These are phyloP conservation scores for Tympanuchus pallidicinctus DNA, from an alignment of 2,113 vertebrate species.

Conservation along the genomic window DNA sequence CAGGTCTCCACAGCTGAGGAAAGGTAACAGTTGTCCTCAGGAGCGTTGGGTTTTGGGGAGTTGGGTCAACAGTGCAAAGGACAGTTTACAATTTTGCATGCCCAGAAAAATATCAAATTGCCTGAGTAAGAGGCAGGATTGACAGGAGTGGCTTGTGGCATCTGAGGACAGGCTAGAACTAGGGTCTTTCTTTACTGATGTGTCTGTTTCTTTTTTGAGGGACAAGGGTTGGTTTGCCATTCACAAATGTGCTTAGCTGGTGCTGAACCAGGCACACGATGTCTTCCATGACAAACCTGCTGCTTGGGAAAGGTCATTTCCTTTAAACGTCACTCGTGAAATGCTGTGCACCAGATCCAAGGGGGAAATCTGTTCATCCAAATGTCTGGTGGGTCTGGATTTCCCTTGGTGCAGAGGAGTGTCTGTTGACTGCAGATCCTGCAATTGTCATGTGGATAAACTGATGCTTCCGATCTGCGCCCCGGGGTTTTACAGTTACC, in stretches of 20 bases:
- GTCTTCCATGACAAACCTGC: background rate
- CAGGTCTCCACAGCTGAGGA: background rate
- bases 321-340: background rate
- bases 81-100: background rate
- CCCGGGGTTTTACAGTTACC: background rate
- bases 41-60: background rate
- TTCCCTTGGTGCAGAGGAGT: background rate
- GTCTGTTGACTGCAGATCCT: background rate
- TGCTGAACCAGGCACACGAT: background rate
- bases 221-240: background rate
- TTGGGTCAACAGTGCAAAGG: background rate
- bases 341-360: background rate
- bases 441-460: background rate
- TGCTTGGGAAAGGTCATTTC: background rate
- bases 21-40: background rate
- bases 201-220: background rate
- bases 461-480: background rate
- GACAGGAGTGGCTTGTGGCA: background rate
- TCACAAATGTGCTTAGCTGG: background rate
- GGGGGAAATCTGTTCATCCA: background rate
- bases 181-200: background rate
- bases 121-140: background rate
- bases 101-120: background rate
- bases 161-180: background rate
- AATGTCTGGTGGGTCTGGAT: background rate